phyloP scores from a whole-genome alignment of 2,888 invertebrate species.

The Serripes groenlandicus region DNA sequence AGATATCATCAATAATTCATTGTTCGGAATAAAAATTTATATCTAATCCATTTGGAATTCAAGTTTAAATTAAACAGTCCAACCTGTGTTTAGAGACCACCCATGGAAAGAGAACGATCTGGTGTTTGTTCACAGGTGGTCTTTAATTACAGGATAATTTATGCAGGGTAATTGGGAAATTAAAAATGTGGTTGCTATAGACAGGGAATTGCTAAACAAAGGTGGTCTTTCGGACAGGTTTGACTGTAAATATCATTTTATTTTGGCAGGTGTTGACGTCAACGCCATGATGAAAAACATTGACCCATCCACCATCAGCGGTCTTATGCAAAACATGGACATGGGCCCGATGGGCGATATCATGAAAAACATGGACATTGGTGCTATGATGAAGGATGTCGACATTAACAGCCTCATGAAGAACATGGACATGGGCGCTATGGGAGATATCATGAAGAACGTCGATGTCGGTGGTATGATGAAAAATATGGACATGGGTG shows the following conservation, averaged over 20 bases:
- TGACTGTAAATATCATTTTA: not conserved
- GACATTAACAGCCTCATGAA: slow-evolving; percentile 59
- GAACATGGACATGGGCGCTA: slow-evolving; percentile 53
- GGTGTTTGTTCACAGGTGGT: no score
- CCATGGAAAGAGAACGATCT: no score
- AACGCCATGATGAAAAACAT: slow-evolving; percentile 57
- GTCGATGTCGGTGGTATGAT: slow-evolving; percentile 39
- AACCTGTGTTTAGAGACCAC: no score
- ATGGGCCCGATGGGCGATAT: slow-evolving; percentile 49
- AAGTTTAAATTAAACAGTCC: no score
- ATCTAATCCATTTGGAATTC: no score
- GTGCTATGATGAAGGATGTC: slow-evolving; percentile 54
- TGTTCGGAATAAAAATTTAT: no score
- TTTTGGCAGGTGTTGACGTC: slow-evolving; percentile 36
- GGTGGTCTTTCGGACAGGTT: no score
- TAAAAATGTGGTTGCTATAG: no score
- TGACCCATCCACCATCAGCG: slow-evolving; percentile 31
- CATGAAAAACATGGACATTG: slow-evolving; percentile 57
- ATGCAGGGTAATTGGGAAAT: no score
- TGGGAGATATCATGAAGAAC: slow-evolving; percentile 45
- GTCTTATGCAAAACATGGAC: slow-evolving; percentile 45
- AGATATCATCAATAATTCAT: no score
- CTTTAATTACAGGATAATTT: no score
- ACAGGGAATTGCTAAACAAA: no score
- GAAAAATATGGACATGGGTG: slow-evolving; percentile 44